Evolutionary conservation across 2,888 invertebrate species (phyloP).

Genomic region (Spodoptera picta): DNA sequence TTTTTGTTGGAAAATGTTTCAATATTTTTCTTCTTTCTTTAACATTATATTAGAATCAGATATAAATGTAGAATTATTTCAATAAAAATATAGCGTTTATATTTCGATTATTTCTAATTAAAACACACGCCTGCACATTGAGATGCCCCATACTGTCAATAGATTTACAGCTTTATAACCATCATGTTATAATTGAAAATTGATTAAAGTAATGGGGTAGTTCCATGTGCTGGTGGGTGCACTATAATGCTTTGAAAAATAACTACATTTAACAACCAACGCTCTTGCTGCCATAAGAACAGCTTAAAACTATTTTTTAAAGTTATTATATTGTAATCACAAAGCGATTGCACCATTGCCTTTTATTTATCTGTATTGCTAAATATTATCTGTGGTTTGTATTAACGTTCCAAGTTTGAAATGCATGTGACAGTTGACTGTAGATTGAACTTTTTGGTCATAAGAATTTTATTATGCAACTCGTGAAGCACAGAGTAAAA

Average conservation of each 20-base stretch:
- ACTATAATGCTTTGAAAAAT: conserved; percentile 51
- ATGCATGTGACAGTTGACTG: too few species aligned
- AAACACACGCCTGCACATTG: conserved; percentile 19
- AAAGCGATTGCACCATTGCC: conserved; percentile 72
- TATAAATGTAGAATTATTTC: conserved; percentile 15
- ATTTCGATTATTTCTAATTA: conserved; percentile 45
- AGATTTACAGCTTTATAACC: too few species aligned
- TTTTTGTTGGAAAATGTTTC: neutral
- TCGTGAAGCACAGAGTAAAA: too few species aligned
- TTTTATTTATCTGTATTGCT: conserved; percentile 57
- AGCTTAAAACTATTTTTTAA: conserved; percentile 64
- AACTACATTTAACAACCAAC: conserved; percentile 56
- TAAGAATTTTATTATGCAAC: too few species aligned
- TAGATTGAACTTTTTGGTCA: neutral
- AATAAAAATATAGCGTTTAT: conserved; percentile 47
- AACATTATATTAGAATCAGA: conserved; percentile 23
- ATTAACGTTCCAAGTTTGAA: too few species aligned
- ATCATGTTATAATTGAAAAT: too few species aligned
- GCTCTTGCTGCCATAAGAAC: conserved; percentile 51
- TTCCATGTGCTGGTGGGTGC: too few species aligned
- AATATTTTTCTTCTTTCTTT: too few species aligned
- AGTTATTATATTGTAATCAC: conserved; percentile 68
- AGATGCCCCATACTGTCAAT: too few species aligned
- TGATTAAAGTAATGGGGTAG: too few species aligned
- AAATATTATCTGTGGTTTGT: conserved; percentile 31